Base-by-base conservation (phyloP, 2,797 vertebrate genomes). In the Falco columbarius region DNA sequence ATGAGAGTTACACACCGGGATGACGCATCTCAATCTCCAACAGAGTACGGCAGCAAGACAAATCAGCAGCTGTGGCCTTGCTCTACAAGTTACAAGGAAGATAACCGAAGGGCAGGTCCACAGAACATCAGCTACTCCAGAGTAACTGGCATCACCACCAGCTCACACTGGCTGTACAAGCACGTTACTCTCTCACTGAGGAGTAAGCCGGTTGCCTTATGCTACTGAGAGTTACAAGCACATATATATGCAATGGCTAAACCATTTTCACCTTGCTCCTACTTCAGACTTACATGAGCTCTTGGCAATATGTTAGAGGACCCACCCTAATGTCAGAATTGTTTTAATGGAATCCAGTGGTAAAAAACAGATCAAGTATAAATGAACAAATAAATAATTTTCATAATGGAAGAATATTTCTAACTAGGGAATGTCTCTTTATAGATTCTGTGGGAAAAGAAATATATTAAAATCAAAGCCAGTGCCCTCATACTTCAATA, bases 11-110 rank as follows among this genome's bases (percentile, higher is more conserved):
- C 38, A 32, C 16, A 30, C 4, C 3, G 1, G 30, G 62, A 42
- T 1, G 0, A 8, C 0, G 4, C 0, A 6, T 32, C 56, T 3
- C 6, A 2, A 11, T 3, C 76, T 63, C 44, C 8, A 2, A 0
- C 6, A 3, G 5, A 23, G 32, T 3, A 9, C 46, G 70, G 73
- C 86, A 55, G 46, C 3, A 5, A 47, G 51, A 32, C 59, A 22
- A 46, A 5, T 2, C 5, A 0, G 23, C 54, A 80, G 75, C 55
- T 38, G 58, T 8, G 8, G 16, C 29, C 18, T 23, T 8, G 16
- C 47, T 14, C 62, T 34, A 24, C 5, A 49, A n/a, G 13, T 4
- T 13, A 26, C 67, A 14, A 3, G 22, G 63, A 54, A 24, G 19
- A 10, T 6, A 44, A 38, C 36, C 14, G 16, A 59, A 20, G 51